These are phyloP conservation scores for Noctua janthe DNA, from an alignment of 2,888 invertebrate genomes.

Conservation along the genomic window DNA sequence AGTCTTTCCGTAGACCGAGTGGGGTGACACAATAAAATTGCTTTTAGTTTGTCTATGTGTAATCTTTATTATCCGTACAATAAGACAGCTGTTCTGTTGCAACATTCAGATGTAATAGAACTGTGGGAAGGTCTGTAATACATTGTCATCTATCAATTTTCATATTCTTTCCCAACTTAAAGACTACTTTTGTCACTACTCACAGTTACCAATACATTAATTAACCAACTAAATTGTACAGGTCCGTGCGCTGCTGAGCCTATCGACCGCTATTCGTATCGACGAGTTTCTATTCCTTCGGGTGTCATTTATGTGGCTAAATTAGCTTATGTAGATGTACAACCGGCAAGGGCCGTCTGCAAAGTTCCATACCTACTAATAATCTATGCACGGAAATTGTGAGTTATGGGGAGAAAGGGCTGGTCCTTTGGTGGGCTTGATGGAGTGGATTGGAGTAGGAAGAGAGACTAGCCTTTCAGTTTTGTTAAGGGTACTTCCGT, in stretches of 20 bases:
- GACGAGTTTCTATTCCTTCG: constrained; percentile 60
- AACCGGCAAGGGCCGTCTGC: constrained; percentile 49
- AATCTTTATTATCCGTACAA: too few species aligned
- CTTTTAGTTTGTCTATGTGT: too few species aligned
- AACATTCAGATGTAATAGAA: too few species aligned
- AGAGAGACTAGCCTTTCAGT: not conserved
- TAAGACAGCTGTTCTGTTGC: too few species aligned
- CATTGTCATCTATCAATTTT: too few species aligned
- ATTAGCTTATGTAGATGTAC: constrained; percentile 56
- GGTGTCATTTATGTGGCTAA: constrained; percentile 59
- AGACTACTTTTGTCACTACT: not conserved
- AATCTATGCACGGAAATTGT: constrained; percentile 55
- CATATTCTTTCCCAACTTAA: too few species aligned
- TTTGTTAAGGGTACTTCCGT: too few species aligned
- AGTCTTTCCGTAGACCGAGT: too few species aligned
- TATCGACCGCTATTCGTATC: constrained; percentile 39
- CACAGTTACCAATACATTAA: not conserved
- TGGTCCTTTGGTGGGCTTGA: constrained; percentile 8
- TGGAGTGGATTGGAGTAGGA: not conserved
- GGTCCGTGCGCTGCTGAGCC: constrained; percentile 25
- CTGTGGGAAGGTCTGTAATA: too few species aligned
- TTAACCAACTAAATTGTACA: not conserved
- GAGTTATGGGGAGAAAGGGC: constrained; percentile 46
- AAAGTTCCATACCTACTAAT: constrained; percentile 53
- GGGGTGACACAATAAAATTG: too few species aligned